These are phyloP conservation scores for Ascidia mentula DNA, from an alignment of 23 tunicate species.

Conservation along the genomic window DNA sequence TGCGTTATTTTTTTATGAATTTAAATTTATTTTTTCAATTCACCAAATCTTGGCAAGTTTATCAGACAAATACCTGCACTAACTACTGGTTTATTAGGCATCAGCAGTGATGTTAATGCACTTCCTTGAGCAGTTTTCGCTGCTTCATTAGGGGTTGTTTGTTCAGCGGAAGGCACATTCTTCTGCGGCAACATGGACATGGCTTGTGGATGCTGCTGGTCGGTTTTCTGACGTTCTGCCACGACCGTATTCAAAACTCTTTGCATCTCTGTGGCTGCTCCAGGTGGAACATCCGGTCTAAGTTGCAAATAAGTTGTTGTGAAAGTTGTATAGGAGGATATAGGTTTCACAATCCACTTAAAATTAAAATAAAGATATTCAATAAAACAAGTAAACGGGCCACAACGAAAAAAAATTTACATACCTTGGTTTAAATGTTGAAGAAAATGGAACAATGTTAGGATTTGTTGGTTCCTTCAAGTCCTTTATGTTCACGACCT, in stretches of 20 bases:
- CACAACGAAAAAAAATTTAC: background rate
- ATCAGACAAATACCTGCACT: too few species aligned
- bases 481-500: constrained; percentile 89
- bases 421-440: constrained; percentile 71
- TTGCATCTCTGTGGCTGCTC: constrained; percentile 85
- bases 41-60: too few species aligned
- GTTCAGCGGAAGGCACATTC: background rate
- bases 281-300: constrained; percentile 82
- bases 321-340: background rate
- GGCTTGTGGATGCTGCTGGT: background rate
- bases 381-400: background rate
- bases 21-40: too few species aligned
- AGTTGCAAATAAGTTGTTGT: background rate
- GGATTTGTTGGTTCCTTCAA: constrained; percentile 35
- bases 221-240: constrained; percentile 36
- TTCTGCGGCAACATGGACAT: background rate
- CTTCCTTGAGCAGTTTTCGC: background rate
- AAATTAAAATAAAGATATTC: background rate
- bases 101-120: background rate
- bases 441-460: constrained; percentile 27
- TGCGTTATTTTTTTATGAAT: too few species aligned
- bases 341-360: background rate
- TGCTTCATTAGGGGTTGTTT: background rate
- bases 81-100: background rate
- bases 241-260: constrained; percentile 67